Evolutionary conservation across 2,797 vertebrate genomes (phyloP), one percentile per base, ranked within the genome.

Genomic region (Pitangus sulphuratus): DNA sequence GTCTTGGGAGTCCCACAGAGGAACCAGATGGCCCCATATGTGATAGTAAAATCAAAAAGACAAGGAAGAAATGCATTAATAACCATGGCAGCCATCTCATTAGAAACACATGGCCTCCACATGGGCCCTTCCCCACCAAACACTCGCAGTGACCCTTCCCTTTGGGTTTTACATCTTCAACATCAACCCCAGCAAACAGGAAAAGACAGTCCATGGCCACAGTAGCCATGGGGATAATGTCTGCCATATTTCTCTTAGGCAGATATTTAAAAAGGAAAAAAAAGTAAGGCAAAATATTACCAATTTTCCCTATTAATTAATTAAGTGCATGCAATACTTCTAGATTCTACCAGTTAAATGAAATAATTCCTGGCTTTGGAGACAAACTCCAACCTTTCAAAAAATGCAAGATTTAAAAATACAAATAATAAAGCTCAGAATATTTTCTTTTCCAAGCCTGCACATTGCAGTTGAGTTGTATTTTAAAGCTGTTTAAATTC

Each of bases 1-100:
- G 89, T 18, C 91, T 88, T 90, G 80, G 88, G 91, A 94, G 80
- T 88, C 96, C 94, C 85, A 82, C 95, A 87, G 95, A 95, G 96
- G 56, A 90, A 71, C 84, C 96, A 96, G 96, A 95, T 97, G 95
- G 95, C 62, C 93, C 80, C 85, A 47, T 93, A 92, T 68, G 80
- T 68, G 81, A 89, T 12, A 80, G 44, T 8, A 57, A 92, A 92
- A 77, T 71, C 71, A 74, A 74, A 78, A 91, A 68, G 53, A 77
- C 26, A 48, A n/a, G 71, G 71, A 87, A 57, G 84, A 95, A 93
- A 91, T 13, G 25, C 71, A 68, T 70, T 61, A 85, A 92, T 57
- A 83, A 80, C 30, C 24, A 56, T 7, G 70, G 71, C 71, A 92
- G 78, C 45, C 70, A 44, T 11, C 37, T 83, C 64, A 4, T 51